Evolutionary conservation across 1,140 invertebrate species (phyloP).

Genomic region (Ericerus pela): DNA sequence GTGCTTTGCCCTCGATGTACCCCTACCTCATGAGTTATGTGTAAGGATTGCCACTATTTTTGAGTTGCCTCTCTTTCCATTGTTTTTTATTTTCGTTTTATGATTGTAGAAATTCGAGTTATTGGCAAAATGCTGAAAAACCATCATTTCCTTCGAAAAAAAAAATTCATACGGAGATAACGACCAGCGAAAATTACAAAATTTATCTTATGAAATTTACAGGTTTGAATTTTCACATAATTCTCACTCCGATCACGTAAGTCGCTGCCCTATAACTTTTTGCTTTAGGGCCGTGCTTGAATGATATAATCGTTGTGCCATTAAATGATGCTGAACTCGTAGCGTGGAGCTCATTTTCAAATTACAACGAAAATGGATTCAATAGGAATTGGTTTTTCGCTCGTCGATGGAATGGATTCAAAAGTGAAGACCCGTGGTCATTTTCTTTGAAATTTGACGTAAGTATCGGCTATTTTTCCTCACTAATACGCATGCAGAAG

Average conservation of each 20-base stretch:
- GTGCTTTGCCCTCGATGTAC: not conserved
- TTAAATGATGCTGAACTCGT: not conserved
- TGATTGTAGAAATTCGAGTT: not conserved
- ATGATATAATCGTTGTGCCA: not conserved
- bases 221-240: not conserved
- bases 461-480: no score
- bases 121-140: slow-evolving; percentile 2
- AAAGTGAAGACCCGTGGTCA: not conserved
- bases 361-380: not conserved
- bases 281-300: not conserved
- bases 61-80: not conserved
- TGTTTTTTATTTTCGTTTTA: not conserved
- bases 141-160: not conserved
- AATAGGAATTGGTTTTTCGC: not conserved
- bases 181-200: not conserved
- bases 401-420: not conserved
- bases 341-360: not conserved
- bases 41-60: not conserved
- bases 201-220: not conserved
- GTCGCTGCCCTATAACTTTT: not conserved
- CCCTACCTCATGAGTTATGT: not conserved
- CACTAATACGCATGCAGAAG: no score
- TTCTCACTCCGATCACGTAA: not conserved
- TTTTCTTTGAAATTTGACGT: not conserved
- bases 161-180: not conserved